These are phyloP conservation scores for Prionailurus viverrinus DNA, from an alignment of 2,113 vertebrate species.

Conservation along the genomic window DNA sequence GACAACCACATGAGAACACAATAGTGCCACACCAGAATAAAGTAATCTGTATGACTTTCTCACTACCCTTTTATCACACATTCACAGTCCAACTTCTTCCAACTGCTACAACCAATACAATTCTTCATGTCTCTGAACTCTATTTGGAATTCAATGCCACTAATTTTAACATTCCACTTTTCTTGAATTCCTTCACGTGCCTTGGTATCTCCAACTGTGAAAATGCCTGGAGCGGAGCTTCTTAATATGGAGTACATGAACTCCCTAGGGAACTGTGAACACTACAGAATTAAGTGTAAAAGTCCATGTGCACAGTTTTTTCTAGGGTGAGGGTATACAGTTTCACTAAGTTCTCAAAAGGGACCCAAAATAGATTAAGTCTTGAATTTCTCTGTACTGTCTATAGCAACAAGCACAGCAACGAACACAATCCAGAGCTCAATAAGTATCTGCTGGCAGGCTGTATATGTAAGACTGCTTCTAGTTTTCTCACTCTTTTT, in stretches of 20 bases:
- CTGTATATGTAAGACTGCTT: background rate
- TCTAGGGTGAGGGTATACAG: background rate
- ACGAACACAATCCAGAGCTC: slow-evolving; percentile 37
- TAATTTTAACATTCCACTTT: background rate
- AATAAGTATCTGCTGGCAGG: background rate
- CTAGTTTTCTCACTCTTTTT: background rate
- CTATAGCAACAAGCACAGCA: slow-evolving; percentile 52
- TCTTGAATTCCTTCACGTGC: slow-evolving; percentile 12
- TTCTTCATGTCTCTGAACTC: background rate
- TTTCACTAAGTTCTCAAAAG: slow-evolving; percentile 54
- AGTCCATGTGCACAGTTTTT: background rate
- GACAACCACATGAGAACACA: background rate
- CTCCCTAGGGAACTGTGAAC: background rate
- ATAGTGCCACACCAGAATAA: background rate
- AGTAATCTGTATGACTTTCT: background rate
- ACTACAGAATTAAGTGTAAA: background rate
- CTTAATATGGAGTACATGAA: background rate
- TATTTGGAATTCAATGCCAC: slow-evolving; percentile 25
- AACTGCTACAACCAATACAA: background rate
- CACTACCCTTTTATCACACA: background rate
- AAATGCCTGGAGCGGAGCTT: slow-evolving; percentile 18
- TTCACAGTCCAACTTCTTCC: background rate
- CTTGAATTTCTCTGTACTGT: slow-evolving; percentile 31
- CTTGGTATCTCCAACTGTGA: background rate
- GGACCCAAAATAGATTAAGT: slow-evolving; percentile 28